These are phyloP conservation scores for Metaphire vulgaris DNA, from an alignment of 1,140 invertebrate genomes.

Conservation along the genomic window DNA sequence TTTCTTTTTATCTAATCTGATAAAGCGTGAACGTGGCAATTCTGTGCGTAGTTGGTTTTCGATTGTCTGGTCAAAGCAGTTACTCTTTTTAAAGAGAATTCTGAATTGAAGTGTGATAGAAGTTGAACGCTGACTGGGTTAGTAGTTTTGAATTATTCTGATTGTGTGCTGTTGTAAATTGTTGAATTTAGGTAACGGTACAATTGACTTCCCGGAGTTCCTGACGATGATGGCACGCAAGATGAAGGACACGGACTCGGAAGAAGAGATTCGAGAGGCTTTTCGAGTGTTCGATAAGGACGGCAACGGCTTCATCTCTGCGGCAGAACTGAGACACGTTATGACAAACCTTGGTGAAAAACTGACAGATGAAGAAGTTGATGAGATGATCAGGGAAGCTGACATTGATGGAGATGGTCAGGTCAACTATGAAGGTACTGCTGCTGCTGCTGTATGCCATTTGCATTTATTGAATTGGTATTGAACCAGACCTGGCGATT, in stretches of 20 bases:
- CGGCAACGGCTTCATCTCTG: conserved; percentile 72
- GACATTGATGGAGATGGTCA: conserved; percentile 72
- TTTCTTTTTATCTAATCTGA: no score
- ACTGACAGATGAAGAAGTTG: conserved; percentile 79
- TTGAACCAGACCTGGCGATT: no score
- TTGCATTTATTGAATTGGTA: no score
- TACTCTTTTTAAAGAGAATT: no score
- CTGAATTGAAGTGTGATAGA: no score
- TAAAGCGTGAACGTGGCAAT: no score
- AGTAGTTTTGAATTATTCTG: neutral
- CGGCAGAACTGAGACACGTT: conserved; percentile 55
- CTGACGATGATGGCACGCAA: conserved; percentile 80
- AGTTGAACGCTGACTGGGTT: no score
- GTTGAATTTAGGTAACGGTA: conserved; percentile 75
- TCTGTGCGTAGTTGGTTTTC: no score
- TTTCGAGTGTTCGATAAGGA: conserved; percentile 98
- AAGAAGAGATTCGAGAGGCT: conserved; percentile 96
- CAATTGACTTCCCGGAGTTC: conserved; percentile 96
- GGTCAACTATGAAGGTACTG: conserved; percentile 44
- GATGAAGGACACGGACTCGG: conserved; percentile 99
- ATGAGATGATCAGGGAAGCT: conserved; percentile 87
- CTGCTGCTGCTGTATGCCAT: no score
- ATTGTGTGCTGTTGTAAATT: neutral
- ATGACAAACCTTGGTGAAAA: conserved; percentile 89
- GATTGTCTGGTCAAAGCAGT: no score